Evolutionary conservation across 2,113 vertebrate species (phyloP), one percentile per base, ranked within the genome.

Genomic region (Rhagologus leucostigma): DNA sequence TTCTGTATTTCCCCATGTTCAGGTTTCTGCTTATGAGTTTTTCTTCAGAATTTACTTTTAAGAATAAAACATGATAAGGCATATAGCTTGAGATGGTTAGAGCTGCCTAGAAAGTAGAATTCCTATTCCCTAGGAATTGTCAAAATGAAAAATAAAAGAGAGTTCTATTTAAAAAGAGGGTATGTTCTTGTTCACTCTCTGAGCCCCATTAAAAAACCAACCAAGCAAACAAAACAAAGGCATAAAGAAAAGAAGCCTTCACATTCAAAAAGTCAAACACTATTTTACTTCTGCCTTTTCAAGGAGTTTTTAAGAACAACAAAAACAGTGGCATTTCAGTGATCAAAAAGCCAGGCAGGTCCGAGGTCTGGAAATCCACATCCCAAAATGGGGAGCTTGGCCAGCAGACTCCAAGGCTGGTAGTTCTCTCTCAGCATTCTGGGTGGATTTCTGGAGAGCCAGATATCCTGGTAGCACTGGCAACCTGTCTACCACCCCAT

Each of bases 311-410:
- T 71, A 86, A 60, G 23, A 22, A 7, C 1, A 9, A n/a, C 44
- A 47, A 6, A 11, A 52, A 46, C 10, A 26, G 11, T 39, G 47
- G 4, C 10, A 53, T 64, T 84, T 64, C 33, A 50, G 19, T 33
- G 49, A 64, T 32, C 49, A 47, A 23, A 83, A 71, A 70, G 20
- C n/a, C 46, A 88, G 56, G 17, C 3, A 67, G 4, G 6, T 59
- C 39, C 0, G 0, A 42, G 33, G 6, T 77, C 59, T 73, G 27
- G 35, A 89, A 93, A 60, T 60, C 33, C 18, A 5, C 0, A 0
- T 49, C 27, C 24, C 21, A 24, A 30, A 47, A 44, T 0, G 0
- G 17, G 21, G 7, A 84, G 13, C 19, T 21, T 27, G 33, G 8
- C 30, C 52, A 42, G 39, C 20, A 71, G 57, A 27, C 21, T 39